Conservation (phyloP, 2,797 vertebrate species). For the Glossophaga mutica region DNA sequence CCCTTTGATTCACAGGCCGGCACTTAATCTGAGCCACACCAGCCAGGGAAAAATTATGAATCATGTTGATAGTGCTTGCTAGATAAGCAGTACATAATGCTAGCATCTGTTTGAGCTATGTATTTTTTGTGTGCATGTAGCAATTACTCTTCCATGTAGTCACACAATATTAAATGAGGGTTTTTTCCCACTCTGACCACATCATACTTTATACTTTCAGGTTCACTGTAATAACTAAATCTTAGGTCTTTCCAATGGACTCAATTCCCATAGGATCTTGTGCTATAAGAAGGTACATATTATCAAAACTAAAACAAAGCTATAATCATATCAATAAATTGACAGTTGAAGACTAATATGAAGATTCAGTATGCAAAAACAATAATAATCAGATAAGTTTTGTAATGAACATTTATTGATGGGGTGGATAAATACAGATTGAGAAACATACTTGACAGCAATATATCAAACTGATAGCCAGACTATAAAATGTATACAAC, state of each 20-base stretch:
- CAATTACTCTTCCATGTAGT: neutral
- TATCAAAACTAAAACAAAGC: conserved; percentile 23
- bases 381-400: conserved; percentile 49
- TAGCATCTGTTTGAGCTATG: neutral
- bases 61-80: neutral
- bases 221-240: conserved; percentile 9
- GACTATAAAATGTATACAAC: conserved; percentile 79
- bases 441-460: conserved; percentile 79
- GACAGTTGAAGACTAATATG: conserved; percentile 26
- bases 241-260: neutral
- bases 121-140: neutral
- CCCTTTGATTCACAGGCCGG: too few species aligned
- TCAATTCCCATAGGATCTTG: neutral
- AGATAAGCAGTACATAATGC: neutral
- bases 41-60: neutral
- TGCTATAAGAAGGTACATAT: neutral
- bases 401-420: conserved; percentile 76
- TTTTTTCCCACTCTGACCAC: neutral
- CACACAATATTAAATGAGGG: neutral
- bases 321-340: neutral
- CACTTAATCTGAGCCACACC: too few species aligned
- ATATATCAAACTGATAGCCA: conserved; percentile 78
- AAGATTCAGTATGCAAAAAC: conserved; percentile 37
- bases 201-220: neutral
- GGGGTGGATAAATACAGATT: conserved; percentile 78